Conservation (phyloP, 1,140 invertebrate species). For the Artemia franciscana region DNA sequence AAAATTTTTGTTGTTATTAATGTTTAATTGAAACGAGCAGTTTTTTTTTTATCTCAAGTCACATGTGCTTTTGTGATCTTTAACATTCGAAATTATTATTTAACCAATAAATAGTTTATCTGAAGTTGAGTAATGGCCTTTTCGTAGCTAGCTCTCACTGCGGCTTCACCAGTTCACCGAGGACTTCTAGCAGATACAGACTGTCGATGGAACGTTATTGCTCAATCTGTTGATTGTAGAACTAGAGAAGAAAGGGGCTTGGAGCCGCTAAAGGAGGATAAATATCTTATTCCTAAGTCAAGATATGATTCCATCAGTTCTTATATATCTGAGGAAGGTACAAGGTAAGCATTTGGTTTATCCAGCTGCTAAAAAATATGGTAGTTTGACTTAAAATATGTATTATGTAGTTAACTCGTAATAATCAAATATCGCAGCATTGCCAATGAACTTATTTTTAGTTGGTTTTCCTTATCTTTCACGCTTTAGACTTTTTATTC, state of each 20-base stretch:
- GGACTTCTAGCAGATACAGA: conserved; percentile 84
- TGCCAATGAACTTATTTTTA: neutral
- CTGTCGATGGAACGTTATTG: conserved; percentile 88
- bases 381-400: no score
- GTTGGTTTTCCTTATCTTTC: no score
- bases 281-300: conserved; percentile 79
- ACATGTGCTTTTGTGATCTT: no score
- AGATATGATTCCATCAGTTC: conserved; percentile 94
- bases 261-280: conserved; percentile 40
- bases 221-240: conserved; percentile 81
- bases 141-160: conserved; percentile 68
- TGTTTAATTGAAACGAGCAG: no score
- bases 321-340: conserved; percentile 67
- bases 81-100: no score
- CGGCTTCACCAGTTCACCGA: conserved; percentile 79
- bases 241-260: conserved; percentile 78
- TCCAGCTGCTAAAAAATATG: no score
- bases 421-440: no score
- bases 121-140: conserved; percentile 10
- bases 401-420: no score
- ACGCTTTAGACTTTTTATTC: no score
- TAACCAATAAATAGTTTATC: no score
- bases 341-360: conserved; percentile 28
- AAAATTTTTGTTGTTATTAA: no score
- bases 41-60: no score